Conservation (phyloP, 2,113 vertebrate species). For the Phaetusa simplex region DNA sequence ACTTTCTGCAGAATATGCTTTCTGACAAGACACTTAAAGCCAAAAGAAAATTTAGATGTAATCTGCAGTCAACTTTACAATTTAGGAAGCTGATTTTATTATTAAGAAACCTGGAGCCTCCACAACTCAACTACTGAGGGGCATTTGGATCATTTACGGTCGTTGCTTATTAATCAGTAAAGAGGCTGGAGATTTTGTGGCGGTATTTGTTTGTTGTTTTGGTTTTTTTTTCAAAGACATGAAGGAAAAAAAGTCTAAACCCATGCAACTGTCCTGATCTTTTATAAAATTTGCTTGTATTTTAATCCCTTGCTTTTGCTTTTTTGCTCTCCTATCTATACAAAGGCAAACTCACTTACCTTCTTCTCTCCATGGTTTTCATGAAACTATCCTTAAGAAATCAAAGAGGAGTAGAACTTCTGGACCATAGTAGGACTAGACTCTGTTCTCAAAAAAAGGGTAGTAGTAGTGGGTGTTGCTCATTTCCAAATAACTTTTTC, state of each 20-base stretch:
- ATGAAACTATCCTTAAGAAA: background rate
- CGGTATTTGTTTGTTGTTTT: background rate
- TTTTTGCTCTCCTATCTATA: background rate
- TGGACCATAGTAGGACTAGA: background rate
- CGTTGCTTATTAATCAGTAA: background rate
- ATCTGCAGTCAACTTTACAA: background rate
- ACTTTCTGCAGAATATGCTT: background rate
- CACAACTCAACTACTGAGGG: background rate
- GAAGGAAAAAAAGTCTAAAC: background rate
- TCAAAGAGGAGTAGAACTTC: background rate
- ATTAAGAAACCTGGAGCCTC: background rate
- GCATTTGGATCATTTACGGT: background rate
- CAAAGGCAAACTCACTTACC: background rate
- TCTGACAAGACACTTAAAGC: background rate
- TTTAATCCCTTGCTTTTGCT: background rate
- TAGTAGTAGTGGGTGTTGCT: background rate
- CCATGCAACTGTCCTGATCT: background rate
- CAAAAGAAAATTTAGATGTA: background rate
- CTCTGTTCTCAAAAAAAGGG: background rate
- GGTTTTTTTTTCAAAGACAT: fast-evolving
- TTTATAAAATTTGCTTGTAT: background rate
- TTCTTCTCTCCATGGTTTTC: background rate
- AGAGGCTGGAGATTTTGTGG: background rate
- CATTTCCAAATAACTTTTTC: background rate
- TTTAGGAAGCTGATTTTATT: background rate